Evolutionary conservation across 2,113 vertebrate species (phyloP).

Genomic region (Pomatorhinus ruficollis): DNA sequence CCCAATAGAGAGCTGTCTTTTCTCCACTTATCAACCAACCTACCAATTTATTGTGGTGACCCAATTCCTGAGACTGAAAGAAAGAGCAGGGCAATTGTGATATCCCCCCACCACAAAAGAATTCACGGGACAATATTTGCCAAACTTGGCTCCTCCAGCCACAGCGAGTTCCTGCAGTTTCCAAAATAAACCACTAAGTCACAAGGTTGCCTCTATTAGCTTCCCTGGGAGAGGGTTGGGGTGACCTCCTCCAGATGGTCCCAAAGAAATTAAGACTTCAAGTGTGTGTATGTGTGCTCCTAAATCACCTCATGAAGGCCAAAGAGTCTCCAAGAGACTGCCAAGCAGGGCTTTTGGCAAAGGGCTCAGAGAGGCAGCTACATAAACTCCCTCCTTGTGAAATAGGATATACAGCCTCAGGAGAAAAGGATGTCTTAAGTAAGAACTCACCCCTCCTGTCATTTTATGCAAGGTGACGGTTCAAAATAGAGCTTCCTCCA

Average conservation of each 20-base stretch:
- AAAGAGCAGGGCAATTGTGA: not conserved
- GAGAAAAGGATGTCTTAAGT: not conserved
- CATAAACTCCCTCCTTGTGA: not conserved
- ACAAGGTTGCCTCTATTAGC: constrained; percentile 41
- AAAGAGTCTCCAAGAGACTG: not conserved
- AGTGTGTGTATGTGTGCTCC: not conserved
- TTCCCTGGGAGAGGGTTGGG: not conserved
- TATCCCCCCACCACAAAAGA: not conserved
- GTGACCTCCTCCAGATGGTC: not conserved
- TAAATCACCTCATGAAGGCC: not conserved
- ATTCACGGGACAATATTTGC: not conserved
- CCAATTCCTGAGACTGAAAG: not conserved
- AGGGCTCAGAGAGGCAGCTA: not conserved
- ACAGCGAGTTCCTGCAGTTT: not conserved
- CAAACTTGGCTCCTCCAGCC: not conserved
- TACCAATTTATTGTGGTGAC: not conserved
- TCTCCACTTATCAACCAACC: not conserved
- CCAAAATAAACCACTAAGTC: constrained; percentile 46
- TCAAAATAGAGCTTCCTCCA: not conserved
- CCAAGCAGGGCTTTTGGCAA: not conserved
- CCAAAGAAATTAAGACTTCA: constrained; percentile 13
- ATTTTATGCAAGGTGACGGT: not conserved
- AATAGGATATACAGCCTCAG: not conserved
- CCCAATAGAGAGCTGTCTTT: not conserved
- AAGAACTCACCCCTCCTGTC: not conserved